Evolutionary conservation across 2,888 invertebrate species (phyloP).

Genomic region (Pedicia rivosa): DNA sequence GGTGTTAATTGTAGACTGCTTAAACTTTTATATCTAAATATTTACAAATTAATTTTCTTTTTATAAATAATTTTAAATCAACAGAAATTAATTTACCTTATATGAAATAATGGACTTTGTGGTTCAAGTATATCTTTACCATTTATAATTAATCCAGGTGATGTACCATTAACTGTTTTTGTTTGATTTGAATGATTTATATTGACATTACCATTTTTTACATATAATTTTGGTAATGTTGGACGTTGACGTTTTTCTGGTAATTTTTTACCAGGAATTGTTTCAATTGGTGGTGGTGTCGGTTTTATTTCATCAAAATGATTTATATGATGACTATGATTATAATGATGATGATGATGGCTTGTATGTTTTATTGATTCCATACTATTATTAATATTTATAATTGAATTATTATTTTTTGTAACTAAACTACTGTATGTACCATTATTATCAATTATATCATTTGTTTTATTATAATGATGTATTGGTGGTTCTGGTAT

Average conservation of each 20-base stretch:
- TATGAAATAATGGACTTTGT: constrained; percentile 31
- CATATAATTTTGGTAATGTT: constrained; percentile 57
- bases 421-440: constrained; percentile 16
- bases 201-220: constrained; percentile 58
- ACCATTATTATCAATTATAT: constrained; percentile 16
- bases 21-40: constrained; percentile 31
- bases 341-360: constrained; percentile 21
- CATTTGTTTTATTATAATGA: constrained; percentile 14
- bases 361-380: constrained; percentile 27
- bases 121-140: constrained; percentile 29
- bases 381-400: constrained; percentile 28
- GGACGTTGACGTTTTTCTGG: constrained; percentile 63
- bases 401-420: constrained; percentile 16
- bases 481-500: constrained; percentile 32
- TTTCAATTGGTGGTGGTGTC: constrained; percentile 83
- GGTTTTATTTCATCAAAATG: constrained; percentile 53
- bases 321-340: constrained; percentile 33
- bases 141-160: constrained; percentile 50
- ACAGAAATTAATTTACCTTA: constrained; percentile 21
- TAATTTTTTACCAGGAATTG: constrained; percentile 71
- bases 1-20: constrained; percentile 31
- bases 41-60: constrained; percentile 14
- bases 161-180: constrained; percentile 42
- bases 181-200: constrained; percentile 14
- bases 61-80: neutral